Evolutionary conservation across 2,113 vertebrate genomes (phyloP).

Genomic region (Takifugu flavidus): DNA sequence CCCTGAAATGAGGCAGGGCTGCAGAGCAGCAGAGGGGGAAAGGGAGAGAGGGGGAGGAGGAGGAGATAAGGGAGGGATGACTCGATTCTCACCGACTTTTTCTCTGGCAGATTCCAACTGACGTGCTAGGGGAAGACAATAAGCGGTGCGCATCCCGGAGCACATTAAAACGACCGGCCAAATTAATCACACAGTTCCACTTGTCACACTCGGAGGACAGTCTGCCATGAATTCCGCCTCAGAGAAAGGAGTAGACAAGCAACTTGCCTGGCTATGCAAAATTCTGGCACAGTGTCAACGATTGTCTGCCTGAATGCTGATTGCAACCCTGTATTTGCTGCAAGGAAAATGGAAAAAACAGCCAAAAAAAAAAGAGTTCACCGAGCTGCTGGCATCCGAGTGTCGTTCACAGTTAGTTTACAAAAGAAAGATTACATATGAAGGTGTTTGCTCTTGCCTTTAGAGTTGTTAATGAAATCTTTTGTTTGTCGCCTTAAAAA

Average conservation of each 20-base stretch:
- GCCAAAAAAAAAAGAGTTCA: slow-evolving; percentile 31
- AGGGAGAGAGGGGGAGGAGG: slow-evolving; percentile 3
- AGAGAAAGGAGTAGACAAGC: slow-evolving; percentile 46
- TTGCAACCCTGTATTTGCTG: slow-evolving; percentile 39
- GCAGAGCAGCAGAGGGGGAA: background rate
- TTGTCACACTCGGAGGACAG: slow-evolving; percentile 68
- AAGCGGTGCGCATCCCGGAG: slow-evolving; percentile 62
- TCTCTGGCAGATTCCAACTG: slow-evolving; percentile 61
- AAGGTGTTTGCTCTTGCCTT: slow-evolving; percentile 1
- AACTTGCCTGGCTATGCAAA: slow-evolving; percentile 49
- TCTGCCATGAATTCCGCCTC: slow-evolving; percentile 63
- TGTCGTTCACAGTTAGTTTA: slow-evolving; percentile 31
- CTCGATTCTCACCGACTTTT: slow-evolving; percentile 46
- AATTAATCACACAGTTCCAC: slow-evolving; percentile 75
- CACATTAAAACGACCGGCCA: slow-evolving; percentile 72
- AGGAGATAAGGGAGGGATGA: slow-evolving; percentile 16
- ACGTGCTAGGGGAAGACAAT: slow-evolving; percentile 65
- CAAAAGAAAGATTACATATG: slow-evolving; percentile 15
- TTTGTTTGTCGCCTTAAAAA: slow-evolving; percentile 6
- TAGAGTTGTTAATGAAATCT: slow-evolving; percentile 7
- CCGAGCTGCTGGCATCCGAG: slow-evolving; percentile 35
- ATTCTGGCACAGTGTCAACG: slow-evolving; percentile 52
- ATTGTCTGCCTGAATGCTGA: slow-evolving; percentile 65
- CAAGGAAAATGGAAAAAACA: slow-evolving; percentile 33
- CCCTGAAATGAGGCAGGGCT: slow-evolving; percentile 43